Percentiles rank a stretch among this genome's conserved stretches.
Conservation (phyloP, 2,888 invertebrate genomes). For the Geotrupes spiniger region DNA sequence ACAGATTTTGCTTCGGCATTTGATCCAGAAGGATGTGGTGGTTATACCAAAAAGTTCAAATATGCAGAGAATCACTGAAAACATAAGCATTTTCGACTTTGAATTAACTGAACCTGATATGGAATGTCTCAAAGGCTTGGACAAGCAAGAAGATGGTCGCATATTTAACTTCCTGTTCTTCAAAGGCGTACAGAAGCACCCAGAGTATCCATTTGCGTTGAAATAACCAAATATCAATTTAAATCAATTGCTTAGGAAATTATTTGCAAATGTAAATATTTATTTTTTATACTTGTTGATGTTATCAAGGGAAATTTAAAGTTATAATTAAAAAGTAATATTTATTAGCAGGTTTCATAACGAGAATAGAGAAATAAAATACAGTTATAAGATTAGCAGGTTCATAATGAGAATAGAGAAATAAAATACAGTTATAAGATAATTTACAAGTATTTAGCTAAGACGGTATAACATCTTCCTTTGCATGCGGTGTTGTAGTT, state of each 20-base stretch:
- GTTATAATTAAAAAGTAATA: too few relatives aligned
- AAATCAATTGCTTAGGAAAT: background rate
- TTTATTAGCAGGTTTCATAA: too few relatives aligned
- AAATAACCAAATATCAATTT: background rate
- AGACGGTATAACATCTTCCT: conserved; percentile 94
- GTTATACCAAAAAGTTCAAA: conserved; percentile 80
- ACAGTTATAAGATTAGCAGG: too few relatives aligned
- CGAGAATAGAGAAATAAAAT: too few relatives aligned
- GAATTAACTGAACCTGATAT: conserved; percentile 57
- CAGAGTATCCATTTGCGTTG: conserved; percentile 62
- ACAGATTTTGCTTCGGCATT: conserved; percentile 69
- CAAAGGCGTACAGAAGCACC: conserved; percentile 67
- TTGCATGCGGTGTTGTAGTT: conserved; percentile 94
- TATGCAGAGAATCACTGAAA: conserved; percentile 65
- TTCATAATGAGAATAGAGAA: too few relatives aligned
- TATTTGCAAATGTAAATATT: too few relatives aligned
- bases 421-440: too few relatives aligned
- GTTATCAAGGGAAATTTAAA: too few relatives aligned
- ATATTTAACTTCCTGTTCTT: conserved; percentile 68
- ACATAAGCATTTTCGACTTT: conserved; percentile 67
- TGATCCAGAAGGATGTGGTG: conserved; percentile 64
- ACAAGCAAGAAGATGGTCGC: conserved; percentile 61
- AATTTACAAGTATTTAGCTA: too few relatives aligned
- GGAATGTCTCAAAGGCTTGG: conserved; percentile 55
- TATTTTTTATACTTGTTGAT: too few relatives aligned